Conservation (phyloP, 2,797 vertebrate species). For the Nasua narica region DNA sequence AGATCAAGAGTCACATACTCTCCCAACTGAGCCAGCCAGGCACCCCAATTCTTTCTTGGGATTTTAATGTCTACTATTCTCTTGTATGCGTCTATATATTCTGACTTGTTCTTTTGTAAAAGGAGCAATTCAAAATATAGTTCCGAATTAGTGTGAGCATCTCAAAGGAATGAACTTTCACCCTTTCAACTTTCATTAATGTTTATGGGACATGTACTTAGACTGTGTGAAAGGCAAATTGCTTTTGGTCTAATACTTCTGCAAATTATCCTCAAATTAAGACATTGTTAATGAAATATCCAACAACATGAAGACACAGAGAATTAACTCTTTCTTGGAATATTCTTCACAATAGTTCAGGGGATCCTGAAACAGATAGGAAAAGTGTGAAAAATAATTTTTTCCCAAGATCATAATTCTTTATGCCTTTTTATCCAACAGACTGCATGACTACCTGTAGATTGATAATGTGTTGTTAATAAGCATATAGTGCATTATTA, state of each 20-base stretch:
- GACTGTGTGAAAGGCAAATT: neutral
- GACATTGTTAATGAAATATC: neutral
- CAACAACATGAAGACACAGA: neutral
- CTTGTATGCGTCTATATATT: neutral
- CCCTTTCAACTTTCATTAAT: neutral
- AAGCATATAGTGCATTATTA: neutral
- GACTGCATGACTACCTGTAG: neutral
- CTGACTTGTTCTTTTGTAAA: neutral
- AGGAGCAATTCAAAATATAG: neutral
- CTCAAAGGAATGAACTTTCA: neutral
- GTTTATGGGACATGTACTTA: neutral
- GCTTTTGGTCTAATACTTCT: neutral
- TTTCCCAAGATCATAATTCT: neutral
- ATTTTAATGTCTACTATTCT: neutral
- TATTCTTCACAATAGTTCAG: neutral
- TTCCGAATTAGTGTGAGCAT: neutral
- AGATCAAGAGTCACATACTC: neutral
- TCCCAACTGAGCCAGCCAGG: neutral
- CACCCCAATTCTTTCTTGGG: neutral
- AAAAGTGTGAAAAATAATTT: slow-evolving; percentile 3
- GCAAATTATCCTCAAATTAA: neutral
- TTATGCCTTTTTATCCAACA: neutral
- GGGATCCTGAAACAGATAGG: neutral
- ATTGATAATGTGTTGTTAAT: neutral
- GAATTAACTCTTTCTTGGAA: neutral